Base-by-base conservation (phyloP, 2,797 vertebrate species). In the Channallabes apus region DNA sequence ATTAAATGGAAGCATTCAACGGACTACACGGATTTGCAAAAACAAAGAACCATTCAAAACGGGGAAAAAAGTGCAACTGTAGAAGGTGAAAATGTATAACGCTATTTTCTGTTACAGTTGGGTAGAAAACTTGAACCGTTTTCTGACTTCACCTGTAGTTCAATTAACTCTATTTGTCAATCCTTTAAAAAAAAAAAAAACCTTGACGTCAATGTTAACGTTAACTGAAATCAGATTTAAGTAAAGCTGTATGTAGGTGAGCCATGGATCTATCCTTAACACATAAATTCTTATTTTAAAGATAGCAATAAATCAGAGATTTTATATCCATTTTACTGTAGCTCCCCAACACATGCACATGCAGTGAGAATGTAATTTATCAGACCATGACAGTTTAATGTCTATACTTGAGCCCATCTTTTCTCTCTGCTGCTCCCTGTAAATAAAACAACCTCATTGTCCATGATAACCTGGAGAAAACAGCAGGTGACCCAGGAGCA, bases 321-420 rank as follows among this genome's bases (percentile, higher is more conserved):
- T 46, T 29, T 51, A 4, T 59, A 59, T 22, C 8, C 8, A n/a
- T 68, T 32, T 68, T 76, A 18, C 56, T 58, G 18, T 32, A 14
- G 29, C 9, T 59, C 35, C 11, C 56, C 20, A 38, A 38, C 56
- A 22, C 56, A 38, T 35, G 29, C 5, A 15, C 76, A 56, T 59
- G 56, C 56, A 59, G 4, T 51, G 12, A 78, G 20, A 24, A 7
- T 78, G 56, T 17, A 78, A 24, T 78, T 78, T 22, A 77, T 77
- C 75, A 59, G 29, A 59, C 9, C 75, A 59, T 35, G 75, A 35
- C 75, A 76, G 27, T 58, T 76, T 76, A 76, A 76, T 32, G 17
- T 58, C 51, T 75, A 20, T 76, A 76, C n/a, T 51, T 51, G 56
- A 58, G 17, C 73, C 17, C 1, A 32, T 17, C 17, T 32, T 76